phyloP scores from a whole-genome alignment of 2,888 invertebrate species.

The Galeopsomyia nigrocyanea region DNA sequence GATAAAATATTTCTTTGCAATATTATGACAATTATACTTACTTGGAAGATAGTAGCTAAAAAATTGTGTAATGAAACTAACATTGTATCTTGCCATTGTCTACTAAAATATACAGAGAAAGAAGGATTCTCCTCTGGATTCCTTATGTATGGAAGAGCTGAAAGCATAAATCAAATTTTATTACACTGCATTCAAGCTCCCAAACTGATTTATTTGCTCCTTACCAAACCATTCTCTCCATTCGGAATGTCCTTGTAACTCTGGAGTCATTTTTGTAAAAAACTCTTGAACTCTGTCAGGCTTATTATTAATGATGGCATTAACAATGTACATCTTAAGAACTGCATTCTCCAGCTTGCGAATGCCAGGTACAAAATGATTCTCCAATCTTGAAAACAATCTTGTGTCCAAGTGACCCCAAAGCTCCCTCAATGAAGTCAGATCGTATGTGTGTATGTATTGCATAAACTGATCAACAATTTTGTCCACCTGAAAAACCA shows the following conservation, averaged over 20 bases:
- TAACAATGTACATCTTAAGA: constrained; percentile 90
- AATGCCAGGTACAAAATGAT: constrained; percentile 84
- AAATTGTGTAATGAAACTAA: constrained; percentile 93
- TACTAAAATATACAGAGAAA: constrained; percentile 90
- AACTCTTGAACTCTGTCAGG: constrained; percentile 91
- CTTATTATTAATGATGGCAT: constrained; percentile 85
- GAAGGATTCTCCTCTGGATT: constrained; percentile 92
- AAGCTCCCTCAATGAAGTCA: constrained; percentile 84
- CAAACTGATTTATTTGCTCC: constrained; percentile 26
- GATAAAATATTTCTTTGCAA: not conserved
- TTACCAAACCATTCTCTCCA: constrained; percentile 99
- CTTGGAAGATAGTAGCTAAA: constrained; percentile 87
- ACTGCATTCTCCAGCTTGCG: constrained; percentile 88
- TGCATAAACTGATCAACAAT: constrained; percentile 88
- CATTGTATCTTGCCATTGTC: constrained; percentile 96
- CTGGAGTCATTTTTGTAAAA: constrained; percentile 87
- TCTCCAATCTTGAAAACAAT: constrained; percentile 90
- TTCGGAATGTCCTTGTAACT: constrained; percentile 89
- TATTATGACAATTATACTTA: constrained; percentile 57
- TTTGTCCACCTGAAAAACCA: constrained; percentile 76
- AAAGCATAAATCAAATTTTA: constrained; percentile 2
- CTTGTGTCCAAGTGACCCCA: constrained; percentile 92
- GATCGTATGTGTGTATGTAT: constrained; percentile 82
- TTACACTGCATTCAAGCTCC: not conserved
- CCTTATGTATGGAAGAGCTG: constrained; percentile 92